A percentile compares a stretch with the other conserved stretches of the same genome.
Evolutionary conservation across 2,797 vertebrate genomes (phyloP).

Genomic region (Trachurus trachurus): DNA sequence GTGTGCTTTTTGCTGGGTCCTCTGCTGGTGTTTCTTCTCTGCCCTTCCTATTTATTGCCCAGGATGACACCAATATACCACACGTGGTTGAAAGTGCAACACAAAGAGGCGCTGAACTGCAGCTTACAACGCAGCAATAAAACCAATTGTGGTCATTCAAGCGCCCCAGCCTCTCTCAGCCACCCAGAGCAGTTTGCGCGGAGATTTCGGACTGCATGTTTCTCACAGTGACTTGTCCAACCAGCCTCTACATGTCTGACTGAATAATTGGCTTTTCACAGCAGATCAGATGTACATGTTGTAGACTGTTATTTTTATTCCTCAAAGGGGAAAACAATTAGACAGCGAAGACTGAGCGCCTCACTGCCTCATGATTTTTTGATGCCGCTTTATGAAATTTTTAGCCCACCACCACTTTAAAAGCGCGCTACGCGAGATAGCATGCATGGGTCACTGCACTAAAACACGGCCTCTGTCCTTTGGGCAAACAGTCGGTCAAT

Average conservation of each 20-base stretch:
- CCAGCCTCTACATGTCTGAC: conserved; percentile 38
- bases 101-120: conserved; percentile 38
- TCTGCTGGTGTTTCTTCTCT: neutral
- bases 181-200: conserved; percentile 7
- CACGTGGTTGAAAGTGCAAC: conserved; percentile 26
- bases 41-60: conserved; percentile 48
- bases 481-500: conserved; percentile 74
- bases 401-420: conserved; percentile 74
- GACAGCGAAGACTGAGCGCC: conserved; percentile 50
- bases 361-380: conserved; percentile 78
- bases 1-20: conserved; percentile 20
- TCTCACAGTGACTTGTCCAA: conserved; percentile 35
- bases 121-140: conserved; percentile 26
- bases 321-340: conserved; percentile 72
- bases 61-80: conserved; percentile 39
- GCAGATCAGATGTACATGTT: conserved; percentile 66
- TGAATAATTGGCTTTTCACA: conserved; percentile 64
- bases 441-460: conserved; percentile 74
- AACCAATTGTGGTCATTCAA: conserved; percentile 40
- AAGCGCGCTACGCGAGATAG: conserved; percentile 59
- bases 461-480: conserved; percentile 73
- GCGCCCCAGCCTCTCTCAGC: conserved; percentile 18
- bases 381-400: conserved; percentile 83
- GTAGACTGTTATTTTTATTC: conserved; percentile 68
- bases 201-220: conserved; percentile 19